Base-by-base conservation (phyloP, 1,140 invertebrate genomes). In the Bicyclus anynana region DNA sequence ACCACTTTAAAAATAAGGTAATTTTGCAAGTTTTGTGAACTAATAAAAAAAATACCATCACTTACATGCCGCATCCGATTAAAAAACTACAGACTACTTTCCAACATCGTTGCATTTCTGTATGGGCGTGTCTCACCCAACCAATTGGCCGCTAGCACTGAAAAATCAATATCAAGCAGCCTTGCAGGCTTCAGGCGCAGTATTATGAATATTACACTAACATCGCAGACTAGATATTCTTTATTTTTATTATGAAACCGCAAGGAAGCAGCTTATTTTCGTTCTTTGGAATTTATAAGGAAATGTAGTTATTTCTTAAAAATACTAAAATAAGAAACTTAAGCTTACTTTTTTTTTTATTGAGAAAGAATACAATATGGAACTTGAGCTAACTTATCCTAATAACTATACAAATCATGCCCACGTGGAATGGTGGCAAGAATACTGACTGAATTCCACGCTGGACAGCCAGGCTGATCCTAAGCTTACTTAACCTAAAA, bases 181-280 rank as follows among this genome's bases (percentile, higher is more conserved):
- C 54, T 44, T 65, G n/a, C 57, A 49, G 50, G 29, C 29, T 52
- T 13, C 40, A 23, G 23, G 23, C 23, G 23, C 23, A 12, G 10
- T 20, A 51, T 51, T 65, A 61, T 65, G 58, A 65, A 65, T 65
- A 65, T 65, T 54, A 49, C 54, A 65, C 52, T 56, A 53, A 59
- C 23, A 17, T 42, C 50, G 58, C 49, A 50, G 42, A 27, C 18
- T 16, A 38, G 17, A 20, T 44, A 44, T 44, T 44, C 10, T 20
- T 44, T 61, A 53, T 59, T 23, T 44, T 44, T 61, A 53, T 59
- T 23, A 53, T 53, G 44, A 53, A 42, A 44, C 13, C 46, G n/a
- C n/a, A 14, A 48, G 46, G 16, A 44, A n/a, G 2, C n/a, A 12
- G 29, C 29, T 44, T 18, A 44, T 14, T n/a, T 44, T 44, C 40